A percentile compares a stretch with the other conserved stretches of the same genome.
These are phyloP conservation scores for Philopedon plagiatum DNA, from an alignment of 2,888 invertebrate genomes.

Conservation along the genomic window DNA sequence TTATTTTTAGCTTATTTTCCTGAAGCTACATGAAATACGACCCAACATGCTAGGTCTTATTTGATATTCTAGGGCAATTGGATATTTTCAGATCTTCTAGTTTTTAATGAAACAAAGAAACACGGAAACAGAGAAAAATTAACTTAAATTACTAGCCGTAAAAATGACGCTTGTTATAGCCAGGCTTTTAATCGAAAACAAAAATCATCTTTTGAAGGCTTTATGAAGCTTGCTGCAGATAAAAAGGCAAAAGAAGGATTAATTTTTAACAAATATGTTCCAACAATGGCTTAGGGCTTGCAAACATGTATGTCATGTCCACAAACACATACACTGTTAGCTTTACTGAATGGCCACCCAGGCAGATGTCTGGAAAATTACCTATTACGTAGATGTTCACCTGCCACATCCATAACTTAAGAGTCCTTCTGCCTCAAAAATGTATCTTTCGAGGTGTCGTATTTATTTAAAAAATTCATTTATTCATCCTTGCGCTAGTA, in stretches of 20 bases:
- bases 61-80: too few species aligned
- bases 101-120: too few species aligned
- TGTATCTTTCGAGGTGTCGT: too few species aligned
- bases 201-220: slow-evolving; percentile 50
- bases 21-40: too few species aligned
- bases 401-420: slow-evolving; percentile 38
- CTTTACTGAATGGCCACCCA: slow-evolving; percentile 40
- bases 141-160: too few species aligned
- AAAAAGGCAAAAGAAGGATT: background rate
- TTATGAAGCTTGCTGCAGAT: background rate
- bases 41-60: too few species aligned
- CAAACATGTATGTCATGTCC: slow-evolving; percentile 30
- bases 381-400: slow-evolving; percentile 51
- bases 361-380: slow-evolving; percentile 53
- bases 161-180: too few species aligned
- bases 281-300: slow-evolving; percentile 17
- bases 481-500: too few species aligned
- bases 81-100: too few species aligned
- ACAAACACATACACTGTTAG: slow-evolving; percentile 24
- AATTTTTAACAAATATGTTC: slow-evolving; percentile 31
- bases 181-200: slow-evolving; percentile 50
- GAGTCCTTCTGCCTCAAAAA: slow-evolving; percentile 6
- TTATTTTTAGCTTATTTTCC: too few species aligned
- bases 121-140: too few species aligned
- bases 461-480: too few species aligned